Percentiles rank a stretch among this genome's conserved stretches.
These are phyloP conservation scores for Mobula birostris DNA, from an alignment of 2,113 vertebrate species.

Conservation along the genomic window DNA sequence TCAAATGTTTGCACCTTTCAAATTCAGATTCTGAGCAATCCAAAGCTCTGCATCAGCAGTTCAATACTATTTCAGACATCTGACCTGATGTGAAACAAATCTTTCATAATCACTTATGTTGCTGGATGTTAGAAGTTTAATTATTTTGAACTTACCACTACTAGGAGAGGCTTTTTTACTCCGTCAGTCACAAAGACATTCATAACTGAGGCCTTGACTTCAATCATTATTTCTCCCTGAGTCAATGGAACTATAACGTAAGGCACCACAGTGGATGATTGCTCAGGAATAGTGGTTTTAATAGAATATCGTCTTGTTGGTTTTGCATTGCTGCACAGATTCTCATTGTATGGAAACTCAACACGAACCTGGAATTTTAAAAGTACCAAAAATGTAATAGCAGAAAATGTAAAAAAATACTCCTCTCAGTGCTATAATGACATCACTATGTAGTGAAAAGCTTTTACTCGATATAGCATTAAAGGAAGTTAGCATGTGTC, in stretches of 20 bases:
- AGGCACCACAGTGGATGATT: slow-evolving; percentile 54
- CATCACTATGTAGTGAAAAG: too few species aligned
- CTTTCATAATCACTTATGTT: too few species aligned
- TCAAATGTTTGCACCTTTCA: too few species aligned
- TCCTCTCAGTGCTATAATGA: too few species aligned
- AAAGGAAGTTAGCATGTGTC: too few species aligned
- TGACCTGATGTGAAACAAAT: too few species aligned
- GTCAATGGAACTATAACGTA: slow-evolving; percentile 71
- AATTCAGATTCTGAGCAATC: neutral
- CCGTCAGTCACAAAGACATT: slow-evolving; percentile 52
- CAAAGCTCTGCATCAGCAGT: neutral
- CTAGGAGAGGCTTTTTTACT: slow-evolving; percentile 64
- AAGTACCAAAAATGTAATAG: neutral
- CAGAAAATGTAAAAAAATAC: too few species aligned
- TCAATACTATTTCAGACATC: neutral
- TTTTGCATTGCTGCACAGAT: slow-evolving; percentile 73
- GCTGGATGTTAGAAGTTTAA: neutral
- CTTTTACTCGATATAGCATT: too few species aligned
- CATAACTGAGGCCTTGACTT: slow-evolving; percentile 68
- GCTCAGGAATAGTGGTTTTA: slow-evolving; percentile 41
- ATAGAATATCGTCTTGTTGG: slow-evolving; percentile 47
- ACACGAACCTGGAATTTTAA: slow-evolving; percentile 59
- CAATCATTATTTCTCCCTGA: slow-evolving; percentile 53
- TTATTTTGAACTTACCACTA: slow-evolving; percentile 67
- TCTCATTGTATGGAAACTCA: slow-evolving; percentile 57